Base-by-base conservation (phyloP, 2,888 invertebrate genomes). In the Mycalesis mineus region DNA sequence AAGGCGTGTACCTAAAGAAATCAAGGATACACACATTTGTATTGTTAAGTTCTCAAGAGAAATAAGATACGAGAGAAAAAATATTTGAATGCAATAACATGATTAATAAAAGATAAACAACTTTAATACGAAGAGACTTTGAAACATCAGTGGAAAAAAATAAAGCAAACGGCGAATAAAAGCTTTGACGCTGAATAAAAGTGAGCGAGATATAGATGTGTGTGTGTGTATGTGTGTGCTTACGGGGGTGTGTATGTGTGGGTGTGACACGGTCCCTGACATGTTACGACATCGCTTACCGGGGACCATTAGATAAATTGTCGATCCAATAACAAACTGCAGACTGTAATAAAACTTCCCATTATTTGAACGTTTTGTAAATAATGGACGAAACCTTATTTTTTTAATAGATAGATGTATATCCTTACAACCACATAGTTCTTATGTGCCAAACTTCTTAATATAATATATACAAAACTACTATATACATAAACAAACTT, bases 221-320 rank as follows among this genome's bases (percentile, higher is more conserved):
- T 28, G 44, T 28, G 15, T 53, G 41, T 47, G 36, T 22, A 5
- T 22, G 22, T 22, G 22, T 22, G 22, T 22, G 22, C 5, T 2
- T 22, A 5, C 5, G 5, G 3, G 22, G 5, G 22, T 4, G 22
- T 22, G 22, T 22, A 22, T 22, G 22, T 49, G 8, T 37, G 39
- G 22, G 42, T 40, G 50, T 52, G 49, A 52, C 47, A 54, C 62
- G 44, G 52, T 42, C 45, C 48, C 55, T 62, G 57, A 60, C 59
- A 60, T 57, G 55, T 61, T 50, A 54, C 57, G 56, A 64, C 60
- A 56, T 55, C 55, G 56, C 51, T 62, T 60, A 56, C 48, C 14
- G 33, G 50, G 41, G 29, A 57, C 58, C 64, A 64, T 64, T 61
- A 64, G 57, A 61, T 59, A 62, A 57, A 62, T 62, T 62, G 57